Conservation (phyloP, 2,888 invertebrate genomes). For the Sminthurides aquaticus region DNA sequence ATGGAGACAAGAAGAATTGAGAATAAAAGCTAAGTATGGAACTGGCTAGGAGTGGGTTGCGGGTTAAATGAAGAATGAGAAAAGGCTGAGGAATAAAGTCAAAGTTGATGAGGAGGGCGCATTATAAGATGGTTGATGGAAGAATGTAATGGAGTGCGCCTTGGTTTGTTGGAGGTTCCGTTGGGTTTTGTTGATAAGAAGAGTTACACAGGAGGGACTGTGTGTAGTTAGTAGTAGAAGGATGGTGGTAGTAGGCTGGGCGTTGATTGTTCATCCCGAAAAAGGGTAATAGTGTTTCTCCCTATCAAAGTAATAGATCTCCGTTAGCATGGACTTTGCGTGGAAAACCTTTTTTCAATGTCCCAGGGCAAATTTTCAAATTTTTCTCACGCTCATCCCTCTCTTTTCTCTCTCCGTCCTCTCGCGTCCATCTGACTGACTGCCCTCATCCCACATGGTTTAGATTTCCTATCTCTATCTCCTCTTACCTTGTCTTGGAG, state of each 20-base stretch:
- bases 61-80: neutral
- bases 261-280: conserved; percentile 24
- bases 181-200: too few species aligned
- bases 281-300: conserved; percentile 33
- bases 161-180: neutral
- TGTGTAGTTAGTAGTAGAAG: neutral
- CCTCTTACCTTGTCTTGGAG: too few species aligned
- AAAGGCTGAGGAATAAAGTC: neutral
- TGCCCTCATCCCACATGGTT: conserved; percentile 8
- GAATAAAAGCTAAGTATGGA: neutral
- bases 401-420: neutral
- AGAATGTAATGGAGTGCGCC: neutral
- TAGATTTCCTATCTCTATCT: conserved; percentile 2
- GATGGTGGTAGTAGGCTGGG: conserved; percentile 14
- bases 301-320: conserved; percentile 37
- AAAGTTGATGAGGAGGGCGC: neutral
- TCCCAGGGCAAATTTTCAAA: conserved; percentile 26
- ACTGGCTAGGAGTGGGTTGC: neutral
- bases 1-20: neutral
- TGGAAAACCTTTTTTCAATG: conserved; percentile 27
- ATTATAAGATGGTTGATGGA: neutral
- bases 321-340: conserved; percentile 31
- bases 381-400: conserved; percentile 31
- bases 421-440: conserved; percentile 24
- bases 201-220: too few species aligned